Evolutionary conservation across 2,888 invertebrate genomes (phyloP).

Genomic region (Dicyrtomina minuta): DNA sequence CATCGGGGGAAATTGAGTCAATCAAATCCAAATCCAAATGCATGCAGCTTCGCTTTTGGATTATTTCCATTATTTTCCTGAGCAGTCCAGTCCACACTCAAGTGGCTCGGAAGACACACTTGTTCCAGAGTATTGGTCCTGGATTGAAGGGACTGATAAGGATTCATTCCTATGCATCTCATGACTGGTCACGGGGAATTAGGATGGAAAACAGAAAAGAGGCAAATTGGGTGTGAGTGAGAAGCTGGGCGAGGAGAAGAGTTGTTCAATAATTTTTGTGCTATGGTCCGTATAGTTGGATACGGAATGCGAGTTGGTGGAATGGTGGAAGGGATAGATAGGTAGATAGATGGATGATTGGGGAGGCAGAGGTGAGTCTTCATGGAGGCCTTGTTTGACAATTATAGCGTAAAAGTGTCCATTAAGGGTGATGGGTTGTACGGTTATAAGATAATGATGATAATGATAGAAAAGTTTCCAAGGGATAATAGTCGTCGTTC

Average conservation of each 20-base stretch:
- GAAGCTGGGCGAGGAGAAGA: too few relatives aligned
- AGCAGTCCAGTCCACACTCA: too few relatives aligned
- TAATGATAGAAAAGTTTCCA: slow-evolving; percentile 40
- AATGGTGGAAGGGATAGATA: not conserved
- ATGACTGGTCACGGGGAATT: slow-evolving; percentile 29
- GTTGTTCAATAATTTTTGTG: too few relatives aligned
- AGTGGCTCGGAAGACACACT: not conserved
- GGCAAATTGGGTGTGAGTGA: slow-evolving; percentile 33
- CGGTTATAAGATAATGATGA: slow-evolving; percentile 44
- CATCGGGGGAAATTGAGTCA: too few relatives aligned
- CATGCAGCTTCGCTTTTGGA: too few relatives aligned
- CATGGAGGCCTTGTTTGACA: slow-evolving; percentile 42
- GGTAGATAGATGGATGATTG: not conserved
- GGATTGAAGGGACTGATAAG: not conserved
- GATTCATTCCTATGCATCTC: slow-evolving; percentile 35
- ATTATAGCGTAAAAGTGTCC: slow-evolving; percentile 47
- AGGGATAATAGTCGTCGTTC: slow-evolving; percentile 34
- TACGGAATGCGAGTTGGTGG: slow-evolving; percentile 17
- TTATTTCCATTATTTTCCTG: too few relatives aligned
- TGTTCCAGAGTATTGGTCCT: not conserved
- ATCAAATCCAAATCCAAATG: too few relatives aligned
- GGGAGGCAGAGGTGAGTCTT: slow-evolving; percentile 21
- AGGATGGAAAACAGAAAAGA: slow-evolving; percentile 19
- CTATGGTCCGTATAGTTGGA: too few relatives aligned
- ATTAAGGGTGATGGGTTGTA: slow-evolving; percentile 46